Percentiles rank a stretch among this genome's conserved stretches.
phyloP scores from a whole-genome alignment of 1,140 invertebrate genomes.

The Drosophila erecta region DNA sequence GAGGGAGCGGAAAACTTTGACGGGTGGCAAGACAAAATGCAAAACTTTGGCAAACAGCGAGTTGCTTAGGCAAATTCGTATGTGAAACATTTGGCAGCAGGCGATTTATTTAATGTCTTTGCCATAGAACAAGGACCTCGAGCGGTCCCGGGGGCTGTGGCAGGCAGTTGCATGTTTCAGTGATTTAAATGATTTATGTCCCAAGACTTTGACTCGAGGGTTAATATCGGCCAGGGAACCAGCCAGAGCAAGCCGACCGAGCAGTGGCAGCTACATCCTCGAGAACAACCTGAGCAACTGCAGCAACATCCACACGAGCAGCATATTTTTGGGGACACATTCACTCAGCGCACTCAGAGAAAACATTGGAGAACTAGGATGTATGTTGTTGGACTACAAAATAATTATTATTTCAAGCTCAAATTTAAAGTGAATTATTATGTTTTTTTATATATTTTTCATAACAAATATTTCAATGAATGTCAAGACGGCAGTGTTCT shows the following conservation, averaged over 20 bases:
- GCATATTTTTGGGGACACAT: conserved; percentile 42
- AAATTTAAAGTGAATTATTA: too few species aligned
- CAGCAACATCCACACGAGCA: conserved; percentile 22
- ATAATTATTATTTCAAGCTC: too few species aligned
- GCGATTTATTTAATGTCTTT: conserved; percentile 83
- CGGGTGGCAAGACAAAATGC: conserved; percentile 63
- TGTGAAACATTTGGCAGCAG: conserved; percentile 81
- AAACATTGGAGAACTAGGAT: not conserved
- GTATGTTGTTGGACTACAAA: too few species aligned
- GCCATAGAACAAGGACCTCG: conserved; percentile 34
- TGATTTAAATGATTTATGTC: conserved; percentile 83
- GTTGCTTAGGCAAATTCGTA: conserved; percentile 80
- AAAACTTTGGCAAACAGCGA: conserved; percentile 69
- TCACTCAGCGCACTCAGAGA: conserved; percentile 4
- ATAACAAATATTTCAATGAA: too few species aligned
- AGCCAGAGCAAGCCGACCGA: conserved; percentile 31
- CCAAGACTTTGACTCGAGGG: conserved; percentile 73
- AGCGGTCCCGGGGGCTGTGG: conserved; percentile 8
- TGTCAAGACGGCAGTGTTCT: too few species aligned
- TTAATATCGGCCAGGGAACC: conserved; percentile 67
- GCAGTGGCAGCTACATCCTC: conserved; percentile 32
- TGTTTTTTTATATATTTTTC: too few species aligned
- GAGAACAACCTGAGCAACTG: conserved; percentile 30
- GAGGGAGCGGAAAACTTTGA: conserved; percentile 25
- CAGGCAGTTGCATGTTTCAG: conserved; percentile 75